Percentiles rank a stretch among this genome's conserved stretches.
Evolutionary conservation across 2,113 vertebrate species (phyloP).

Genomic region (Thunnus thynnus): DNA sequence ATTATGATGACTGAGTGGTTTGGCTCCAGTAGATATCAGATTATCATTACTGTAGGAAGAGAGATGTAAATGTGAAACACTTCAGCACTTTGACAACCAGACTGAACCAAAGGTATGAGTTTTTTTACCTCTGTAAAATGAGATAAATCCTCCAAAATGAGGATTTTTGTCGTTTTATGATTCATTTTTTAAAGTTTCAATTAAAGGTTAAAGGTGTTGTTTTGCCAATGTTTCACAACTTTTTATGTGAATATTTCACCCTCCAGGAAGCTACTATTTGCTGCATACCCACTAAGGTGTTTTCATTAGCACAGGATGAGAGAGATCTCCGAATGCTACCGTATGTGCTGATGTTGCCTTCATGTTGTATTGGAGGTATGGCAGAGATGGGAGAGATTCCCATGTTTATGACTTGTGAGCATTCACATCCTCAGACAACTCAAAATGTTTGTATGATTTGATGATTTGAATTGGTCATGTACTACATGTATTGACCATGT

Average conservation of each 20-base stretch:
- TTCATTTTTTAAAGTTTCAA: no score
- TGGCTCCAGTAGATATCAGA: slow-evolving; percentile 14
- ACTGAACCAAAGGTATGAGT: not conserved
- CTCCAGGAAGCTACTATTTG: not conserved
- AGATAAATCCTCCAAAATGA: not conserved
- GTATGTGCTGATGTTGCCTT: not conserved
- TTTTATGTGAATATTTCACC: no score
- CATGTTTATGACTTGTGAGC: not conserved
- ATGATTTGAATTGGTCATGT: not conserved
- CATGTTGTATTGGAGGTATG: not conserved
- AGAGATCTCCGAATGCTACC: no score
- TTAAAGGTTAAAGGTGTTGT: no score
- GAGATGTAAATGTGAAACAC: slow-evolving; percentile 10
- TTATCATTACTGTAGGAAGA: slow-evolving; percentile 12
- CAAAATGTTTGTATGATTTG: not conserved
- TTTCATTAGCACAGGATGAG: not conserved
- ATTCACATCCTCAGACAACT: not conserved
- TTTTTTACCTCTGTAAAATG: not conserved
- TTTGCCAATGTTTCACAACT: no score
- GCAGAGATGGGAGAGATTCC: not conserved
- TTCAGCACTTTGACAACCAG: slow-evolving; percentile 3
- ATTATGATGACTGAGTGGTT: slow-evolving; percentile 35
- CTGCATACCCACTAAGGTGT: not conserved
- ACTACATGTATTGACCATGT: no score
- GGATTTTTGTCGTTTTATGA: not conserved